phyloP scores from a whole-genome alignment of 2,797 vertebrate genomes.

The Gallinago nigripennis region DNA sequence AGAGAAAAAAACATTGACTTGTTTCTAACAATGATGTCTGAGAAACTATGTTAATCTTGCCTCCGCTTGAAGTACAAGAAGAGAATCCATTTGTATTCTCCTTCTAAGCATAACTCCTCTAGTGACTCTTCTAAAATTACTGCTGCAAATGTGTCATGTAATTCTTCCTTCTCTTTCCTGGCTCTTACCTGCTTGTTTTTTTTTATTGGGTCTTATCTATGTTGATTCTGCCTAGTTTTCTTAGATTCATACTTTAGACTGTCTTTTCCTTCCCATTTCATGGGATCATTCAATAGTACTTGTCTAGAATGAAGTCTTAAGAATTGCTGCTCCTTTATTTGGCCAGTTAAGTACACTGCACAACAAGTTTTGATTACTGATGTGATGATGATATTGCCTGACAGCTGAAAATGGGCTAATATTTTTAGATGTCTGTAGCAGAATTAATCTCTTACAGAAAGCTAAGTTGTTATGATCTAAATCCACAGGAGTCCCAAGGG shows the following conservation, averaged over 20 bases:
- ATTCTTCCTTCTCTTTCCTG: background rate
- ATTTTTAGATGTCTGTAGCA: background rate
- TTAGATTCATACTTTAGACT: background rate
- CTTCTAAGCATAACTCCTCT: background rate
- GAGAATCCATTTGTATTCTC: background rate
- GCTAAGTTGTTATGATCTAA: background rate
- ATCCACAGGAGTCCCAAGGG: background rate
- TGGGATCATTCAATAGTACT: background rate
- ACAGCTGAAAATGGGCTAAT: background rate
- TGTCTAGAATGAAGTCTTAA: background rate
- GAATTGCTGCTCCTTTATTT: background rate
- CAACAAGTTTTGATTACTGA: background rate
- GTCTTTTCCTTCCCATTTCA: background rate
- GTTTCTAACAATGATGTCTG: background rate
- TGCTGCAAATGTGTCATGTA: background rate
- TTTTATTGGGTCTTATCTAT: background rate
- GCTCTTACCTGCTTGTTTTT: background rate
- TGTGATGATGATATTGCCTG: background rate
- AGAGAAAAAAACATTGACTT: background rate
- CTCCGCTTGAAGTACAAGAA: background rate
- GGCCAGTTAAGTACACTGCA: background rate
- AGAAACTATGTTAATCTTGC: background rate
- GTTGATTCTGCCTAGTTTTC: background rate
- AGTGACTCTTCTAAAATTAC: background rate
- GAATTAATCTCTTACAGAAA: background rate